phyloP scores from a whole-genome alignment of 1,140 invertebrate genomes.

The Oedothorax gibbosus region DNA sequence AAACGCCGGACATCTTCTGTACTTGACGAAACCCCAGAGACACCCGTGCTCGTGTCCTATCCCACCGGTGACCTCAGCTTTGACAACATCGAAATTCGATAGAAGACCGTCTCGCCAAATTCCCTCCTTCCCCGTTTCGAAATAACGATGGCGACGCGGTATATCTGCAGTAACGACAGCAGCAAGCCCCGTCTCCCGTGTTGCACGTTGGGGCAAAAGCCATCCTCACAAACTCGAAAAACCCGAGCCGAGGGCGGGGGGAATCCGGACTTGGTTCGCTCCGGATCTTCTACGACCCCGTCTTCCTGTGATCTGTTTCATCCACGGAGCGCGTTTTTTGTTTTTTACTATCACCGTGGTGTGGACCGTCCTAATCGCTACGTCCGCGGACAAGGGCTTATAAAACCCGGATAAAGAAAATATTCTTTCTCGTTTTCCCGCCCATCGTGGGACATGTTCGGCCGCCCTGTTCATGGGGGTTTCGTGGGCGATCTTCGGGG shows the following conservation, averaged over 20 bases:
- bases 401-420: too few relatives aligned
- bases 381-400: not conserved
- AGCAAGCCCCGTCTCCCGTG: too few relatives aligned
- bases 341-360: not conserved
- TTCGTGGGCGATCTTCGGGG: not conserved
- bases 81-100: not conserved
- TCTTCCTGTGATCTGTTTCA: not conserved
- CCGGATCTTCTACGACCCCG: not conserved
- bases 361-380: constrained; percentile 3
- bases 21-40: not conserved
- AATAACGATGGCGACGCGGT: too few relatives aligned
- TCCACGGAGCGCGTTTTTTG: not conserved
- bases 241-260: not conserved
- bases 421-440: not conserved
- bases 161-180: too few relatives aligned
- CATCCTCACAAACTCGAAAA: not conserved
- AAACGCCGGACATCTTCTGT: not conserved
- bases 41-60: not conserved
- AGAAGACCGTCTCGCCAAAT: not conserved
- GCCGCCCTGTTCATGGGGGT: not conserved
- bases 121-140: too few relatives aligned
- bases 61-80: not conserved
- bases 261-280: not conserved
- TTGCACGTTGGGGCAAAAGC: too few relatives aligned
- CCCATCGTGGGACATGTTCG: not conserved